phyloP scores from a whole-genome alignment of 2,888 invertebrate genomes.

The Leptogaster cylindrica region DNA sequence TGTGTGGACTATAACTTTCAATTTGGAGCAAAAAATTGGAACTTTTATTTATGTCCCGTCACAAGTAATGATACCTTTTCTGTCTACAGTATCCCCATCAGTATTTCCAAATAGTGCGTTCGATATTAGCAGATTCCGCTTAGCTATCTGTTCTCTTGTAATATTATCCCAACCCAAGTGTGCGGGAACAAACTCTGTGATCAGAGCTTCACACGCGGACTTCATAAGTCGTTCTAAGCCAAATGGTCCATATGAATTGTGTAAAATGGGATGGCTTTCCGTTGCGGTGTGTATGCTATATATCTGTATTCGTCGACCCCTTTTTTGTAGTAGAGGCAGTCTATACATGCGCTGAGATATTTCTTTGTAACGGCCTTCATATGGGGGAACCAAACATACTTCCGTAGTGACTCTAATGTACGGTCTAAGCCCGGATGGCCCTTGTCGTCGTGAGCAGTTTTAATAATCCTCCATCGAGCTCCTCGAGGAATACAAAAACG shows the following conservation, averaged over 20 bases:
- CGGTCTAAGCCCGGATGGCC: conserved; percentile 2
- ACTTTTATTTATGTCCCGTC: not conserved
- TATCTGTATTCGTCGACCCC: not conserved
- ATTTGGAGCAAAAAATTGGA: not conserved
- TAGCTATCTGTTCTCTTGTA: not conserved
- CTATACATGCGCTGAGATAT: too few species aligned
- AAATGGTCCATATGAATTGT: conserved; percentile 50
- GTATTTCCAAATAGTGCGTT: not conserved
- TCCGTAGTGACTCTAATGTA: not conserved
- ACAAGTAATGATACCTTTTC: not conserved
- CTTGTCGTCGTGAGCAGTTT: conserved; percentile 6
- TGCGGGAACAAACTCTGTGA: not conserved
- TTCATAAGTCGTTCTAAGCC: too few species aligned
- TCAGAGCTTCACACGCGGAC: not conserved
- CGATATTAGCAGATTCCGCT: not conserved
- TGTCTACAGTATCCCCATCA: not conserved
- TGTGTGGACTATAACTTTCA: too few species aligned
- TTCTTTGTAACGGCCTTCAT: too few species aligned
- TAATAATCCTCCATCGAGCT: conserved; percentile 4
- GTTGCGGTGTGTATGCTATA: not conserved
- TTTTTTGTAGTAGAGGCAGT: too few species aligned
- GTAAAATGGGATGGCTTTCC: not conserved
- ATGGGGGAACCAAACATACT: conserved; percentile 57
- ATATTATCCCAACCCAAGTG: not conserved
- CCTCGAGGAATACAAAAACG: conserved; percentile 16